These are phyloP conservation scores for Cairina moschata DNA, from an alignment of 2,113 vertebrate genomes.

Conservation along the genomic window DNA sequence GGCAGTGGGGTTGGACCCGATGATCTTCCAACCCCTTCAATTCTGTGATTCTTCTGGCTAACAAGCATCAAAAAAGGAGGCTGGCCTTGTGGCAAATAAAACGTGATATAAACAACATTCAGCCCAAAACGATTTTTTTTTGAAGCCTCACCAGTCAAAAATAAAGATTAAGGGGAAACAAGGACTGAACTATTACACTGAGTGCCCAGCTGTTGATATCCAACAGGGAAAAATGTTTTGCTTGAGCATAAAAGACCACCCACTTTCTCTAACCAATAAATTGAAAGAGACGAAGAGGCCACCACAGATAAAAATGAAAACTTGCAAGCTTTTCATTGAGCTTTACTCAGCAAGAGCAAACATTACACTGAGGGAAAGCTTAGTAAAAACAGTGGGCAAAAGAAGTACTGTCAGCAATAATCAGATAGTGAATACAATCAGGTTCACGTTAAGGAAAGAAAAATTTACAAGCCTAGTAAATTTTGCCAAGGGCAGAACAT, in stretches of 20 bases:
- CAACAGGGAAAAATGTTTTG: not conserved
- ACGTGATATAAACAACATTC: not conserved
- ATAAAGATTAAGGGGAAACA: not conserved
- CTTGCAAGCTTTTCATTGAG: not conserved
- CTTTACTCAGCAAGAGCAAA: not conserved
- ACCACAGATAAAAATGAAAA: not conserved
- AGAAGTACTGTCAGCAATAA: not conserved
- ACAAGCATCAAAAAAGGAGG: not conserved
- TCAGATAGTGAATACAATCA: not conserved
- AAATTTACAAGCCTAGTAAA: not conserved
- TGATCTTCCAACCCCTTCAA: too few species aligned
- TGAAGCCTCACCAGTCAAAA: not conserved
- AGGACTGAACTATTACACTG: not conserved
- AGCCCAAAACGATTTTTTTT: not conserved
- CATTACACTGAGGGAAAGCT: not conserved
- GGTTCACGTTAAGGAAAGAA: not conserved
- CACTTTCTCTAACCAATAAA: not conserved
- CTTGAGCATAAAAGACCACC: not conserved
- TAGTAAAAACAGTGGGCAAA: not conserved
- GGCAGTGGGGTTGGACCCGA: too few species aligned
- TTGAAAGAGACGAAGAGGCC: not conserved
- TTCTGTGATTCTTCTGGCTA: not conserved
- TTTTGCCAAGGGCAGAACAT: not conserved
- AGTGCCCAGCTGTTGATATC: not conserved
- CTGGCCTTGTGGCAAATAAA: not conserved